Conservation (phyloP, 2,888 invertebrate genomes). For the Colletes collaris region DNA sequence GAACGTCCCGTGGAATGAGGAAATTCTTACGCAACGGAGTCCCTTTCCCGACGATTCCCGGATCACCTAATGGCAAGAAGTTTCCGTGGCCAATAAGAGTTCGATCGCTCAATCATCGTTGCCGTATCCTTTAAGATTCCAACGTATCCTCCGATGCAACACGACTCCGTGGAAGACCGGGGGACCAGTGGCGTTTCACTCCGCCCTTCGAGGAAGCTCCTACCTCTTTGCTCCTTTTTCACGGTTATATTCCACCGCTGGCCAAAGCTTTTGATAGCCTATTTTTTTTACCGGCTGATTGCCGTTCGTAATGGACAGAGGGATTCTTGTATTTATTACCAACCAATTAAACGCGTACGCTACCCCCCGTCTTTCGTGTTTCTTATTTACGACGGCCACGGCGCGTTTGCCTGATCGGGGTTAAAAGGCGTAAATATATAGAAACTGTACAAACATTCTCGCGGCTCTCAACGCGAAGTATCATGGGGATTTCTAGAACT, state of each 20-base stretch:
- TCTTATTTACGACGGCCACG: slow-evolving; percentile 29
- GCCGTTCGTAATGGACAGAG: background rate
- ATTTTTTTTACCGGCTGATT: slow-evolving; percentile 16
- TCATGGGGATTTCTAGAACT: too few relatives aligned
- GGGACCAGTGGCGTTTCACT: background rate
- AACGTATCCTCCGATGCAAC: background rate
- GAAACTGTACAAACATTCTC: too few relatives aligned
- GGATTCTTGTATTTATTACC: slow-evolving; percentile 22
- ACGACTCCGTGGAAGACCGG: background rate
- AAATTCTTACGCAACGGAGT: slow-evolving; percentile 38
- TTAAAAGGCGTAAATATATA: background rate
- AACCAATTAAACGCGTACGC: slow-evolving; percentile 30
- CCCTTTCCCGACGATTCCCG: slow-evolving; percentile 30
- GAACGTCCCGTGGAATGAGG: slow-evolving; percentile 7
- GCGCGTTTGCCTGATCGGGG: background rate
- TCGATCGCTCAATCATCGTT: slow-evolving; percentile 52
- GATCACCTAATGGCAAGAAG: slow-evolving; percentile 30
- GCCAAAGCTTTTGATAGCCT: slow-evolving; percentile 6
- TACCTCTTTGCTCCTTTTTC: slow-evolving; percentile 8
- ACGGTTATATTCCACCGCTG: background rate
- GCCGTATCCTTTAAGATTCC: slow-evolving; percentile 23
- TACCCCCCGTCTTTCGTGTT: slow-evolving; percentile 1
- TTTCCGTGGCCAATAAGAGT: slow-evolving; percentile 17
- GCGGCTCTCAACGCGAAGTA: too few relatives aligned
- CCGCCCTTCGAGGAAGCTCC: slow-evolving; percentile 2